Conservation (phyloP, 2,113 vertebrate genomes). For the Cololabis saira region DNA sequence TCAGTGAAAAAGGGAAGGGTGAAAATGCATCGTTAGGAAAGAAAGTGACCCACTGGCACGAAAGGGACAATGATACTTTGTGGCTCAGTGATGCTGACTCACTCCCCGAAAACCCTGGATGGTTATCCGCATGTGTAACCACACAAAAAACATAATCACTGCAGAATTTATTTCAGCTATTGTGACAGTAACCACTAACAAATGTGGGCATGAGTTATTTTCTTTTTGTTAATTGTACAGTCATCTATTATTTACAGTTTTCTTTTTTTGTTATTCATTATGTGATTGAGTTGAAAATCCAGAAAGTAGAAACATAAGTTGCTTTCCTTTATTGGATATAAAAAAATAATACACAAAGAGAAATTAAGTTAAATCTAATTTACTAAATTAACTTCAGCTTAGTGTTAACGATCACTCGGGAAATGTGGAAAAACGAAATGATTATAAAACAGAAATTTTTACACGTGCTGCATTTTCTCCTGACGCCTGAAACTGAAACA, state of each 20-base stretch:
- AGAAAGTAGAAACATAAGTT: neutral
- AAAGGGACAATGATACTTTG: slow-evolving; percentile 32
- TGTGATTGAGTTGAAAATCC: slow-evolving; percentile 4
- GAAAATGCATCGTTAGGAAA: slow-evolving; percentile 11
- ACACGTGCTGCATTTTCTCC: too few relatives aligned
- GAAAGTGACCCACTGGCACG: slow-evolving; percentile 41
- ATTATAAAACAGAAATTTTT: too few relatives aligned
- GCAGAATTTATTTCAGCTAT: slow-evolving; percentile 10
- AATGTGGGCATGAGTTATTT: slow-evolving; percentile 1
- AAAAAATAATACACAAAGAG: slow-evolving; percentile 2
- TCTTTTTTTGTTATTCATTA: neutral
- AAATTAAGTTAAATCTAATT: too few relatives aligned
- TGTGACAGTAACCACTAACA: slow-evolving; percentile 15
- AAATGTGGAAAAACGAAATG: too few relatives aligned
- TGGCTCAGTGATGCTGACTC: slow-evolving; percentile 30
- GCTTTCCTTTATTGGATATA: neutral
- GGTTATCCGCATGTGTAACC: slow-evolving; percentile 19
- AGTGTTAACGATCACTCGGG: too few relatives aligned
- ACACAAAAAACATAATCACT: slow-evolving; percentile 14
- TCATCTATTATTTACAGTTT: neutral
- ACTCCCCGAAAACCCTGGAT: slow-evolving; percentile 21
- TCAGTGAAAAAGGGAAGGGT: neutral
- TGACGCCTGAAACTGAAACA: too few relatives aligned
- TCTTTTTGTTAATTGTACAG: neutral
- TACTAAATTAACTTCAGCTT: too few relatives aligned